A percentile compares a stretch with the other conserved stretches of the same genome.
phyloP scores from a whole-genome alignment of 2,888 invertebrate genomes.

The Rhimphoctona megacephalus region DNA sequence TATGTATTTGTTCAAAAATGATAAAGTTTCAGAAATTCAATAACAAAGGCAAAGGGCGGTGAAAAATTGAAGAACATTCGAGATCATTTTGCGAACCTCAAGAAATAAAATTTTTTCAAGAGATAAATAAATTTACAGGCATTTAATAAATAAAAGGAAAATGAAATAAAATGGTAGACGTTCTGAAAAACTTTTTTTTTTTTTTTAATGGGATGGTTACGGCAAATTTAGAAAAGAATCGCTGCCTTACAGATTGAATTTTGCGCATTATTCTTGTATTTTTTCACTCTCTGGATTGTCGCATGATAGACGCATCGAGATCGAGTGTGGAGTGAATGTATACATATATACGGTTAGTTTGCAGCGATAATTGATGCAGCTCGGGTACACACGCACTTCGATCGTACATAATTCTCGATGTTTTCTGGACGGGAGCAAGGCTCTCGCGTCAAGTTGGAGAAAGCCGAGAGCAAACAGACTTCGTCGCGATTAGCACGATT shows the following conservation, averaged over 20 bases:
- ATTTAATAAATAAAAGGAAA: too few species aligned
- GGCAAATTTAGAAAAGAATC: neutral
- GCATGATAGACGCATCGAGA: neutral
- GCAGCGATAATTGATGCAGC: constrained; percentile 54
- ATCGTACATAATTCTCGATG: constrained; percentile 49
- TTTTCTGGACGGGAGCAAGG: constrained; percentile 29
- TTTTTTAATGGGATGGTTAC: too few species aligned
- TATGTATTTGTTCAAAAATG: too few species aligned
- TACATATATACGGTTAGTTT: neutral
- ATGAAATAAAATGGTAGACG: neutral
- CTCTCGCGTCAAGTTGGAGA: constrained; percentile 56
- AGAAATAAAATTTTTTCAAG: too few species aligned
- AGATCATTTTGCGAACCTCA: too few species aligned
- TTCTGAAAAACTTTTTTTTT: neutral
- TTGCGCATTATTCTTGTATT: neutral
- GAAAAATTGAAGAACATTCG: too few species aligned
- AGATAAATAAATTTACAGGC: too few species aligned
- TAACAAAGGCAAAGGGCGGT: too few species aligned
- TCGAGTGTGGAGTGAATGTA: constrained; percentile 14
- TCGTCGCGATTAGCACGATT: constrained; percentile 57
- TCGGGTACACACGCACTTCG: constrained; percentile 51
- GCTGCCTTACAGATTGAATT: neutral
- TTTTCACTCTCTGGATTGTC: neutral
- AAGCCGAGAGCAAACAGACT: constrained; percentile 49
- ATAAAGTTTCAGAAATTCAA: too few species aligned